Evolutionary conservation across 2,888 invertebrate genomes (phyloP), one percentile per base, ranked within the genome.

Genomic region (Lutraria lutraria): DNA sequence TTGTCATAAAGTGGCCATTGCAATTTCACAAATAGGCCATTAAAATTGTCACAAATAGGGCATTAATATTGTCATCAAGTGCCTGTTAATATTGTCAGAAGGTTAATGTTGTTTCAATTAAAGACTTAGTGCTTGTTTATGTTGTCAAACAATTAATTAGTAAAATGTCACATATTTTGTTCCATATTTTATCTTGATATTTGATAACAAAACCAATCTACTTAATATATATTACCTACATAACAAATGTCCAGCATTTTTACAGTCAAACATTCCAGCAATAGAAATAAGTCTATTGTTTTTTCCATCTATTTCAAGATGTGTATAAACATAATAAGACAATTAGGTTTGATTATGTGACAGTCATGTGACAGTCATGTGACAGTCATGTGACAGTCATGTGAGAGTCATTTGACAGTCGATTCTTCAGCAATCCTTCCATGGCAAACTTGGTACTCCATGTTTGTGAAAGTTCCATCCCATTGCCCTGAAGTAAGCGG

Each of bases 401-500:
- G 16, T 76, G 19, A 34, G 13, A 16, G 15, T 31, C 31, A 34
- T 4, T 13, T 68, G 53, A 54, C 34, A 25, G 72, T 54, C 19
- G 16, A 29, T 68, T 19, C 19, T 34, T 83, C 82, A 87, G 31
- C 87, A 60, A 16, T 92, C 88, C 21, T 90, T 89, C 90, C 90
- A 90, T 0, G 56, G 53, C 12, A 92, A 79, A 12, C 52, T 81
- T 25, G 90, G 92, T 85, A 89, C 88, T 34, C 89, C 90, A 85
- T 92, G 88, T 29, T 31, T n/a, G 81, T 88, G 86, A 84, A 89
- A 89, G 76, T 88, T 90, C 87, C 89, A 91, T 19, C 92, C 90
- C 89, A 92, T 89, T 34, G 86, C 85, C 63, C 90, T 92, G 90
- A 6, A 85, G 88, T 12, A 56, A 31, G 81, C 8, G 63, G 43